Evolutionary conservation across 2,113 vertebrate genomes (phyloP).

Genomic region (Eudyptes chrysolophus): DNA sequence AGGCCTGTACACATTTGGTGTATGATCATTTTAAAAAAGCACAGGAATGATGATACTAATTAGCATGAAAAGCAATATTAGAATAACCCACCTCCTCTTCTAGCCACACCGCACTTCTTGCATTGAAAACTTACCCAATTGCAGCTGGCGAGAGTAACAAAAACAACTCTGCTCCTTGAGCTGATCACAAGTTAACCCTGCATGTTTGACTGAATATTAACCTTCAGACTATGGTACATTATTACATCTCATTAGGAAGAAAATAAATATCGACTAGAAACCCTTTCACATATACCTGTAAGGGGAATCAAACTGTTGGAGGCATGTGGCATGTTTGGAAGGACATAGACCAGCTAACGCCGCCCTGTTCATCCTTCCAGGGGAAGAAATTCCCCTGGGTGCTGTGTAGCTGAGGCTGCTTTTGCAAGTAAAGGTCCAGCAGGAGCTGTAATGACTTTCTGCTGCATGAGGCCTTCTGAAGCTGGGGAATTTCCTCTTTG

Average conservation of each 20-base stretch:
- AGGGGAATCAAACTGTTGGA: background rate
- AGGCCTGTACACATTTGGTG: background rate
- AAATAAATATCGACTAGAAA: slow-evolving; percentile 2
- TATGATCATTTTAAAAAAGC: background rate
- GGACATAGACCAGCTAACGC: background rate
- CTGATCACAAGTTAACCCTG: slow-evolving; percentile 7
- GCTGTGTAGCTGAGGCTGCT: background rate
- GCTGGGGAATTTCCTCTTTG: background rate
- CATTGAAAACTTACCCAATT: background rate
- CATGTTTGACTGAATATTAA: slow-evolving; percentile 38
- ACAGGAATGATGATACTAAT: background rate
- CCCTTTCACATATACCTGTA: background rate
- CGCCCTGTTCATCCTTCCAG: background rate
- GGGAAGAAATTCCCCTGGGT: background rate
- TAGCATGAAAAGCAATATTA: background rate
- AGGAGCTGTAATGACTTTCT: background rate
- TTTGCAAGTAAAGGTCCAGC: background rate
- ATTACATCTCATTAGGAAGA: background rate
- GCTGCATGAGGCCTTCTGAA: background rate
- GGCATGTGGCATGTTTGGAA: fast-evolving
- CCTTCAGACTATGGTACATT: background rate
- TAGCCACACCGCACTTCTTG: background rate
- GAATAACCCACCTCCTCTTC: background rate
- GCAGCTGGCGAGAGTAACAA: slow-evolving; percentile 29
- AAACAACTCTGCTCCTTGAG: background rate